phyloP scores from a whole-genome alignment of 2,888 invertebrate species.

The Coelogynopora nodosa region DNA sequence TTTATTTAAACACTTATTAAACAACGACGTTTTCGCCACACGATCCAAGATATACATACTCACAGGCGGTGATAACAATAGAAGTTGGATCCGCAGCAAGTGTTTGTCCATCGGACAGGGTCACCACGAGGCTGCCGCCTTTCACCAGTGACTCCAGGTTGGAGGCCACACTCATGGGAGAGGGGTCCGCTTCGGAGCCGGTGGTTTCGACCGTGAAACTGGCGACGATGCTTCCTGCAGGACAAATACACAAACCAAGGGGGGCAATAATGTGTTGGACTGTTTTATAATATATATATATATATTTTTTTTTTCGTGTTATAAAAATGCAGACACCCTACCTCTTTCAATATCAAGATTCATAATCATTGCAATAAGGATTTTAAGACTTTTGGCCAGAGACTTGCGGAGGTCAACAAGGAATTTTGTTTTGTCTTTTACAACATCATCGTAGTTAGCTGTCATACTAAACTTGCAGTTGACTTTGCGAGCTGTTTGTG shows the following conservation, averaged over 20 bases:
- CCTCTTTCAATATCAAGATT: neutral
- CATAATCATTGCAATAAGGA: neutral
- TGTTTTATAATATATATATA: too few relatives aligned
- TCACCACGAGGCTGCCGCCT: neutral
- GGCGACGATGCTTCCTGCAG: neutral
- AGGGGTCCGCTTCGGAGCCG: neutral
- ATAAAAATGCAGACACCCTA: neutral
- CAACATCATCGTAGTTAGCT: neutral
- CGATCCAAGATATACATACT: neutral
- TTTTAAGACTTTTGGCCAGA: neutral
- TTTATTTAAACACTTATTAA: too few relatives aligned
- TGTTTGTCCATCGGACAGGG: neutral
- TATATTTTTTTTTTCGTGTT: too few relatives aligned
- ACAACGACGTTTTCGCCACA: too few relatives aligned
- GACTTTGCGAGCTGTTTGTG: neutral
- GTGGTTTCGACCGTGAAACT: neutral
- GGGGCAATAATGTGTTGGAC: too few relatives aligned
- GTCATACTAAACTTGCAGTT: neutral
- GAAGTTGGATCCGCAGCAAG: neutral
- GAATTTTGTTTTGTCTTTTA: neutral
- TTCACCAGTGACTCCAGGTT: neutral
- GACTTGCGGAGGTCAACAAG: neutral
- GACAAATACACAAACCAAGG: neutral
- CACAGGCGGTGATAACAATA: neutral
- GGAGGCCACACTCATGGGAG: neutral